phyloP scores from a whole-genome alignment of 1,140 invertebrate species.

The Lasioglossum baleicum region DNA sequence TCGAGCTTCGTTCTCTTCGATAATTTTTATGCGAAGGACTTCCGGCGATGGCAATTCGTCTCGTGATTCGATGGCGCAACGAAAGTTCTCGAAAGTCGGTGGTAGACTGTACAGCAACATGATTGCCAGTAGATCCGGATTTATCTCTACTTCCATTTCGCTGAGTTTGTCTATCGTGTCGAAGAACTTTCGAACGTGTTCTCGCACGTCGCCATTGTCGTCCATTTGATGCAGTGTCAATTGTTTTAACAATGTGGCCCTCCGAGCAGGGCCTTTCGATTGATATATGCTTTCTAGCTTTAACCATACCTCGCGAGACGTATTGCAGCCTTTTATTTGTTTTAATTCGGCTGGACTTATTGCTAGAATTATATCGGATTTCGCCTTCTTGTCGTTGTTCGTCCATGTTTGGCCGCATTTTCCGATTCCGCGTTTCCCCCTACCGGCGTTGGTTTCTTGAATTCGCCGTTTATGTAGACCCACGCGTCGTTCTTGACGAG shows the following conservation, averaged over 20 bases:
- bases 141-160: not conserved
- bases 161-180: not conserved
- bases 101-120: not conserved
- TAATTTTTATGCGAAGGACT: not conserved
- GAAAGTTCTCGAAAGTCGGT: not conserved
- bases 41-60: not conserved
- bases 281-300: too few species aligned
- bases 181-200: not conserved
- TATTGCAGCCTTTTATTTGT: too few species aligned
- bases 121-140: not conserved
- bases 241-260: not conserved
- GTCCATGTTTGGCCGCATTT: too few species aligned
- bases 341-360: too few species aligned
- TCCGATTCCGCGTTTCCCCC: too few species aligned
- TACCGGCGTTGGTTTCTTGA: too few species aligned
- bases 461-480: too few species aligned
- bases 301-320: too few species aligned
- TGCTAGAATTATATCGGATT: too few species aligned
- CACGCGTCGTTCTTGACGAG: too few species aligned
- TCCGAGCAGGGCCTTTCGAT: too few species aligned
- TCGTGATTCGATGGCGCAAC: not conserved
- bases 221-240: not conserved
- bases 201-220: not conserved
- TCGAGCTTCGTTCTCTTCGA: not conserved
- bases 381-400: too few species aligned